Base-by-base conservation (phyloP, 2,888 invertebrate species). In the Tanypteryx hageni region DNA sequence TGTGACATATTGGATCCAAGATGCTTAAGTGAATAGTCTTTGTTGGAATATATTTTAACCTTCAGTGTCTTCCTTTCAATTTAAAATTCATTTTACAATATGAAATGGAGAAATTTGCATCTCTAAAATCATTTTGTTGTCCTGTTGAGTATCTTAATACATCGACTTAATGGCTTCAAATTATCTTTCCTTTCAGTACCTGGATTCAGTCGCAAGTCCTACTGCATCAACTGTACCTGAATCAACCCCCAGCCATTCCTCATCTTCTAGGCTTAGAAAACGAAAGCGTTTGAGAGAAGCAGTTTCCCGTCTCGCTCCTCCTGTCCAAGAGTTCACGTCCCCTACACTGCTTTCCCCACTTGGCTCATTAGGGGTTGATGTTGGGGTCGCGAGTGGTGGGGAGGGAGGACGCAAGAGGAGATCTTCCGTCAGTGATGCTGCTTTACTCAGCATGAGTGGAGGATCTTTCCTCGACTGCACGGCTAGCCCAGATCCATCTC, bases 391-490 rank as follows among this genome's bases (percentile, higher is more conserved):
- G 27, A 86, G 86, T 61, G 64, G n/a, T 11, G 89, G 89, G 18
- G 89, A 89, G 64, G 64, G 44, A 3, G 89, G 89, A 10, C 96
- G 97, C 94, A 98, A 98, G 95, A 96, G 98, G 57, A 96, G 98
- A 93, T 98, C 98, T 0, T 98, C 98, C 11, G 97, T 98, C 86
- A 97, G 98, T 94, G 98, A 98, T 95, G 97, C 98, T 86, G 98
- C 98, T 64, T 96, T 98, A 93, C 96, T 98, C 92, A 98, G 98
- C 93, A 97, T 98, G 92, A 98, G 98, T 93, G 98, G 98, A 10
- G 89, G 89, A 61, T 98, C 98, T 94, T 97, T 98, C 95, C 96
- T 99, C 93, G 99, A 99, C 95, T 98, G 97, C 94, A 98, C 98
- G 92, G 96, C 97, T 92, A 97, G 98, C 95, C 98, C 98, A 2